Percentiles rank a stretch among this genome's conserved stretches.
Conservation (phyloP, 2,113 vertebrate species). For the Gnathonemus echidnorhynchus region DNA sequence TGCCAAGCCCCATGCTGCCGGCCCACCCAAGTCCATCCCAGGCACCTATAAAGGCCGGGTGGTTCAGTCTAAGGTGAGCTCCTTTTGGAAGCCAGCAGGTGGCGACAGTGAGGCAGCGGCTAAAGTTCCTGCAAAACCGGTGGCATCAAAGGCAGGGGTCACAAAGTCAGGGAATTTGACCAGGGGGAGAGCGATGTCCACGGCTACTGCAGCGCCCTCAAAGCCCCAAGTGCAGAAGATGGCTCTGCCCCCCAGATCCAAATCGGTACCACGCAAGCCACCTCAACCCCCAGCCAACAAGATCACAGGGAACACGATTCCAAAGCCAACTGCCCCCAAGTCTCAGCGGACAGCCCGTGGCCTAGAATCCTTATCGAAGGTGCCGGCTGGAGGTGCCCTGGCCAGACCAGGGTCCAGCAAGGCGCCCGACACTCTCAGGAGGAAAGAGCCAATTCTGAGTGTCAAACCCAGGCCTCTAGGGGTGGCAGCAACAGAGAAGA, state of each 20-base stretch:
- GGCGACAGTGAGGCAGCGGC: constrained; percentile 16
- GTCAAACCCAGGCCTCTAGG: constrained; percentile 36
- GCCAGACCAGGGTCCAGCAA: constrained; percentile 29
- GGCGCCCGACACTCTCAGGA: constrained; percentile 24
- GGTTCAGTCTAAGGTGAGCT: constrained; percentile 80
- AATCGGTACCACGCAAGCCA: constrained; percentile 26
- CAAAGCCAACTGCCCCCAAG: constrained; percentile 24
- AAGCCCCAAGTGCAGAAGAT: constrained; percentile 14
- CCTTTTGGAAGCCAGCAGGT: constrained; percentile 68
- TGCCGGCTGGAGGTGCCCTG: constrained; percentile 14
- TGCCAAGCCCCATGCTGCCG: constrained; percentile 42
- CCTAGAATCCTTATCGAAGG: constrained; percentile 18
- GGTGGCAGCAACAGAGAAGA: constrained; percentile 37
- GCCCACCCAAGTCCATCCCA: constrained; percentile 51
- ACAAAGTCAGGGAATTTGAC: constrained; percentile 18
- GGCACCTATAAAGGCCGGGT: constrained; percentile 80
- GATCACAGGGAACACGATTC: constrained; percentile 1
- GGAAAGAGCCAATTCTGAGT: constrained; percentile 25
- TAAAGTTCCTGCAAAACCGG: constrained; percentile 36
- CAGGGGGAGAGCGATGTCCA: constrained; percentile 24
- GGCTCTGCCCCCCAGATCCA: constrained; percentile 23
- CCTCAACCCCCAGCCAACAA: constrained; percentile 18
- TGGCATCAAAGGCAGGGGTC: constrained; percentile 21
- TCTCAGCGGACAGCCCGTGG: neutral
- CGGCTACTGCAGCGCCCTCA: constrained; percentile 10